phyloP scores from a whole-genome alignment of 2,797 vertebrate species.

The Sandelia bainsii region DNA sequence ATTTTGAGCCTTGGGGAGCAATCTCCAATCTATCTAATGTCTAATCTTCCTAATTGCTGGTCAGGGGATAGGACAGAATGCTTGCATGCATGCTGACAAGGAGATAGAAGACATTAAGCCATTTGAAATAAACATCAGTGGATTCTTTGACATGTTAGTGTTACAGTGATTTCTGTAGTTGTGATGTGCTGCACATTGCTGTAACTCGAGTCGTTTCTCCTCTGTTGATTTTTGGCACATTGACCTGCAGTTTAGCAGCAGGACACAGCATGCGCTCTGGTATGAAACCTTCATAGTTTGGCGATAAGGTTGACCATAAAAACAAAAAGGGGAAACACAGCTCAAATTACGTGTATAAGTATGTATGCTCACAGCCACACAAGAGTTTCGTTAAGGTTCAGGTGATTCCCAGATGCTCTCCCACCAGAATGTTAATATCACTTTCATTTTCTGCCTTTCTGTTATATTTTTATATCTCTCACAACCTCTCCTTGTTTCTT shows the following conservation, averaged over 20 bases:
- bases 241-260: constrained; percentile 31
- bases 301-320: constrained; percentile 17
- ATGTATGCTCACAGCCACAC: not conserved
- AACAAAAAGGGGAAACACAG: not conserved
- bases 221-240: constrained; percentile 7
- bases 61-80: constrained; percentile 1
- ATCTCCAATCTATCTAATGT: constrained; percentile 13
- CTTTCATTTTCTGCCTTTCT: constrained; percentile 16
- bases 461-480: too few relatives aligned
- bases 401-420: constrained; percentile 14
- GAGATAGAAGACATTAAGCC: not conserved
- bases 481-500: too few relatives aligned
- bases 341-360: constrained; percentile 21
- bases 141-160: not conserved
- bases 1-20: constrained; percentile 20
- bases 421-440: not conserved
- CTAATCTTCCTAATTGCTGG: constrained; percentile 7
- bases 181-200: not conserved
- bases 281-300: constrained; percentile 7
- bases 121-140: not conserved
- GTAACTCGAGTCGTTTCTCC: not conserved
- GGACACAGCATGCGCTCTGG: constrained; percentile 16
- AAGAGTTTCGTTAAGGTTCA: constrained; percentile 23
- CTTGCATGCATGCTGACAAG: not conserved
- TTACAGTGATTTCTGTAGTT: not conserved